Evolutionary conservation across 2,888 invertebrate species (phyloP), one percentile per base, ranked within the genome.

Genomic region (Cactoblastis cactorum): DNA sequence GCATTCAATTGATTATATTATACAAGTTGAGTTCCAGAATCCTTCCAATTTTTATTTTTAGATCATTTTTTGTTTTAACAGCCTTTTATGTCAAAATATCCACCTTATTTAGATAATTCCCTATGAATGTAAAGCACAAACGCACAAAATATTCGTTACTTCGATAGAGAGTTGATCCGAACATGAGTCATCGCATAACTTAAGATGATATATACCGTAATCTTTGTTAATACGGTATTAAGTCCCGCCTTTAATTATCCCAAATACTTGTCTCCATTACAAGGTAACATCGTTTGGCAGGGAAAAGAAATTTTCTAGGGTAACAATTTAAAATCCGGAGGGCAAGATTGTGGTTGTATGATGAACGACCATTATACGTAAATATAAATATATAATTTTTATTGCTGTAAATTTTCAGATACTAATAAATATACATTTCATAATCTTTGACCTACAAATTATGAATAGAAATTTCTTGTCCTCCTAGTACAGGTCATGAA

Each of bases 401-500:
- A n/a, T n/a, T n/a, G n/a, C 5, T 6, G 28, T 28, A 6, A 9
- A 28, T 28, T 6, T 1, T 28, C 28, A 28, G 22, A 4, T 5
- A 22, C 22, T 5, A 22, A 4, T 4, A 22, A 3, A 22, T 5
- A 37, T 15, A 37, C 6, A 35, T 35, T 38, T 38, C 38, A 9
- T 38, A 38, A 38, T 38, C 38, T 18, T 17, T 41, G 57, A 48
- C 54, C 52, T 38, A 54, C 50, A 57, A 58, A 52, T 28, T 47
- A 49, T 53, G 52, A 52, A 53, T 51, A 53, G 49, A 50, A 56
- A 52, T 50, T 53, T 39, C 51, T 46, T 39, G 38, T 48, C 49
- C 49, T 48, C 49, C 49, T 50, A 48, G 33, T 24, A 45, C 34
- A 49, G 41, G 35, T 38, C 38, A 55, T 59, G 60, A 62, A 56